A percentile compares a stretch with the other conserved stretches of the same genome.
Evolutionary conservation across 2,888 invertebrate genomes (phyloP).

Genomic region (Chloroclysta siterata): DNA sequence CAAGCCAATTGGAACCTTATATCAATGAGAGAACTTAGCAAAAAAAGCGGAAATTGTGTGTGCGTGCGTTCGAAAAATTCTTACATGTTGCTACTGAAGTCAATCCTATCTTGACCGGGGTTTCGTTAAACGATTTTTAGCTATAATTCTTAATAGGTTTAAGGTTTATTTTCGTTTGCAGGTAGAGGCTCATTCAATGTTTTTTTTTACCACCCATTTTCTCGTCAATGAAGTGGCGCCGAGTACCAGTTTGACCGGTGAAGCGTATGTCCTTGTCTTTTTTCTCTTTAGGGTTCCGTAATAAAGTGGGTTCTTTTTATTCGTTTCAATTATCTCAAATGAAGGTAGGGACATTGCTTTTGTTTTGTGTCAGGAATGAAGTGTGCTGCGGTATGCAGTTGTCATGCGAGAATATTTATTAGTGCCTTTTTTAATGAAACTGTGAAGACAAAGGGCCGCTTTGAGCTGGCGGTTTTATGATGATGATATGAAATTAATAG

Average conservation of each 20-base stretch:
- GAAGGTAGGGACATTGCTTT: constrained; percentile 12
- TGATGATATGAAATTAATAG: constrained; percentile 1
- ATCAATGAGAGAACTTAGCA: constrained; percentile 35
- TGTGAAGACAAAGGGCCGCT: constrained; percentile 7
- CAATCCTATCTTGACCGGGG: constrained; percentile 16
- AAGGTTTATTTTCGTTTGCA: constrained; percentile 35
- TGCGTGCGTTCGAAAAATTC: constrained; percentile 53
- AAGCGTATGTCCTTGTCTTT: constrained; percentile 44
- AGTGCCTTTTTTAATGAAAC: constrained; percentile 5
- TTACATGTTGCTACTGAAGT: constrained; percentile 51
- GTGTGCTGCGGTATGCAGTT: constrained; percentile 3
- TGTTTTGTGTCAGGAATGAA: constrained; percentile 28
- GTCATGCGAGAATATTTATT: constrained; percentile 12
- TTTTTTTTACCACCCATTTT: constrained; percentile 60
- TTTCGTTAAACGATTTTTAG: constrained; percentile 12
- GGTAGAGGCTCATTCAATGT: constrained; percentile 44
- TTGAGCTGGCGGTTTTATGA: background rate
- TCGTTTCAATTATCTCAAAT: constrained; percentile 33
- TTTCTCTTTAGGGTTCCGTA: constrained; percentile 42
- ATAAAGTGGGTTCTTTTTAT: constrained; percentile 34
- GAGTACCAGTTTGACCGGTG: constrained; percentile 57
- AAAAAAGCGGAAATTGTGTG: constrained; percentile 54
- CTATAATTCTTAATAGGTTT: fast-evolving
- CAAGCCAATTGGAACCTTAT: constrained; percentile 42
- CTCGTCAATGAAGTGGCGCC: constrained; percentile 69